These are phyloP conservation scores for Drosophila phalerata DNA, from an alignment of 2,888 invertebrate genomes.

Conservation along the genomic window DNA sequence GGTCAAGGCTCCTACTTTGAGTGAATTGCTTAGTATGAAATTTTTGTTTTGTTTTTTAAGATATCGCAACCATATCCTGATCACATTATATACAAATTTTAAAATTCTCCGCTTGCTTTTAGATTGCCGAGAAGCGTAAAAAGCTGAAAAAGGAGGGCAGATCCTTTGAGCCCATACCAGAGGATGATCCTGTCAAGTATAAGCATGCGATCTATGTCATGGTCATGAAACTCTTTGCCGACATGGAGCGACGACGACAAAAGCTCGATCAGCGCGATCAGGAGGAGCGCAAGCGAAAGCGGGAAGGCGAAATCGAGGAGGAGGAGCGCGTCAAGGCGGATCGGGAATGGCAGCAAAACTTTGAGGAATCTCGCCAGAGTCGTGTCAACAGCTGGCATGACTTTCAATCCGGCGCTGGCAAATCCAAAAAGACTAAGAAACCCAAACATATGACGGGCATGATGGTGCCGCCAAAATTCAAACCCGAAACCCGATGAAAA, in stretches of 20 bases:
- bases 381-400: conserved; percentile 97
- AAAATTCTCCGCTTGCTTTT: conserved; percentile 12
- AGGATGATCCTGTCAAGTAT: conserved; percentile 93
- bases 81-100: not conserved
- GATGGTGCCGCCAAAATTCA: conserved; percentile 97
- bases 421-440: conserved; percentile 90
- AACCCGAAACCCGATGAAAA: conserved; percentile 93
- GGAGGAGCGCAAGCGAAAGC: conserved; percentile 96
- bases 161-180: conserved; percentile 91
- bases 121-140: conserved; percentile 97
- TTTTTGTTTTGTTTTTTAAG: too few species aligned
- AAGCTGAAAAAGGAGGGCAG: conserved; percentile 97
- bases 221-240: conserved; percentile 99
- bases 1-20: too few species aligned
- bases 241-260: conserved; percentile 96
- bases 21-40: too few species aligned
- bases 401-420: conserved; percentile 90
- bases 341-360: conserved; percentile 99
- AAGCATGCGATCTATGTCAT: conserved; percentile 98
- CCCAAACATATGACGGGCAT: conserved; percentile 90
- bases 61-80: too few species aligned
- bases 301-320: conserved; percentile 96
- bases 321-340: conserved; percentile 95
- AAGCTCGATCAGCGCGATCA: conserved; percentile 95
- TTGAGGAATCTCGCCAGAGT: conserved; percentile 97